Conservation (phyloP, 1,140 invertebrate genomes). For the Leptinotarsa lineolata region DNA sequence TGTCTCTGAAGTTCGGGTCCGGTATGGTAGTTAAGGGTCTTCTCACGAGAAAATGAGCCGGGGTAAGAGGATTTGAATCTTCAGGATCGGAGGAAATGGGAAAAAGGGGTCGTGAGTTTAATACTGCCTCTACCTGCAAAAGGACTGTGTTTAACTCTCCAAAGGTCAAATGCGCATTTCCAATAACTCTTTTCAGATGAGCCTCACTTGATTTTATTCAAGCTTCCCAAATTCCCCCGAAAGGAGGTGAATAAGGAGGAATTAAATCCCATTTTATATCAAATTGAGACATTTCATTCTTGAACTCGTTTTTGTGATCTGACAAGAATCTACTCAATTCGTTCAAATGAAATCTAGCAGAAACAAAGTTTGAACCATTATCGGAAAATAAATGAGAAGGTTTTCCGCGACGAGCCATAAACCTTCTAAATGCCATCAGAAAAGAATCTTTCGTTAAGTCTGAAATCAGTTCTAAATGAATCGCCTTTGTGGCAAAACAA, state of each 20-base stretch:
- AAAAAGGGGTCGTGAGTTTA: too few relatives aligned
- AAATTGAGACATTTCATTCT: too few relatives aligned
- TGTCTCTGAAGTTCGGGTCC: too few relatives aligned
- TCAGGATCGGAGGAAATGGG: not conserved
- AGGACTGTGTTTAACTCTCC: not conserved
- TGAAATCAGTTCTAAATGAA: too few relatives aligned
- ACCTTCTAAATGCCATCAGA: too few relatives aligned
- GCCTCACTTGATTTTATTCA: constrained; percentile 11
- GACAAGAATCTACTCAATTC: constrained; percentile 3
- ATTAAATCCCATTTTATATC: too few relatives aligned
- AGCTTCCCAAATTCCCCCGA: constrained; percentile 22
- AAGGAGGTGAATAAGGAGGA: constrained; percentile 19
- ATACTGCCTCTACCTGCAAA: not conserved
- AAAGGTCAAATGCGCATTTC: constrained; percentile 13
- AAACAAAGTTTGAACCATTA: constrained; percentile 24
- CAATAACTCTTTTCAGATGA: constrained; percentile 21
- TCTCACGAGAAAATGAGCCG: constrained; percentile 10
- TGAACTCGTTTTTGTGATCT: too few relatives aligned
- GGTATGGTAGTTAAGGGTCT: too few relatives aligned
- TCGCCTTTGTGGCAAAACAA: too few relatives aligned
- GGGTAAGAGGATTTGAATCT: not conserved
- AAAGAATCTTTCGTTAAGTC: too few relatives aligned
- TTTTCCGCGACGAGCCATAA: too few relatives aligned
- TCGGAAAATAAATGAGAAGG: constrained; percentile 26
- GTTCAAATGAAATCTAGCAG: constrained; percentile 17